A percentile compares a stretch with the other conserved stretches of the same genome.
These are phyloP conservation scores for Apostichopus californicus DNA, from an alignment of 35 echinoderm and acorn worm genomes.

Conservation along the genomic window DNA sequence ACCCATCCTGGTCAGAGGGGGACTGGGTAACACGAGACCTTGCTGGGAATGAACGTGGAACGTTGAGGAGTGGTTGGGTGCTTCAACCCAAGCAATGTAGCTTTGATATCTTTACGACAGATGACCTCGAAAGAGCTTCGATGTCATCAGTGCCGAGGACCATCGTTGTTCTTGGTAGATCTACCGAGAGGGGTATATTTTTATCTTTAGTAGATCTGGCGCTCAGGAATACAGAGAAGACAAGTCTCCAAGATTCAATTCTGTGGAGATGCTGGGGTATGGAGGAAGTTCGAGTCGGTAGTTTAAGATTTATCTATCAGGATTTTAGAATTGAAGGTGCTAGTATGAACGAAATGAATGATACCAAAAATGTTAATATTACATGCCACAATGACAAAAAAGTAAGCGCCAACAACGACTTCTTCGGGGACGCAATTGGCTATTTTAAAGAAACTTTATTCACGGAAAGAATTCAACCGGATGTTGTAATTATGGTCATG, in stretches of 20 bases:
- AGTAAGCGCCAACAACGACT: not conserved
- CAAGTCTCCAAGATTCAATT: no score
- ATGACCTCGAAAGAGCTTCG: constrained; percentile 13
- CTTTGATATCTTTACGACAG: constrained; percentile 24
- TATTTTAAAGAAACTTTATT: constrained; percentile 11
- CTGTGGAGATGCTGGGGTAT: no score
- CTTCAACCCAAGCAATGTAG: constrained; percentile 30
- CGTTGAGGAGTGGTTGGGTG: constrained; percentile 42
- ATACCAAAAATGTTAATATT: not conserved
- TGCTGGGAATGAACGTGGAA: not conserved
- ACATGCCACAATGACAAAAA: constrained; percentile 43
- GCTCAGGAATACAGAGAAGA: not conserved
- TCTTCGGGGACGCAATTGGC: not conserved
- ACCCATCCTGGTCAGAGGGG: constrained; percentile 3
- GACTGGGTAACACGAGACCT: constrained; percentile 26
- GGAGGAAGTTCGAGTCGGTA: no score
- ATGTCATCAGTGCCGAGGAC: not conserved
- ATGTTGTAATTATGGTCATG: no score
- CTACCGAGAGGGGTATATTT: constrained; percentile 33
- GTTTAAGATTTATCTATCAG: no score
- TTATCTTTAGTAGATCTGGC: constrained; percentile 3
- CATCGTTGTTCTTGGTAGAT: constrained; percentile 13
- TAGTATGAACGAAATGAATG: not conserved
- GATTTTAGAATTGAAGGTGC: not conserved
- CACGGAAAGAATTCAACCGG: no score